Conservation (phyloP, 2,888 invertebrate genomes). For the Tenodera sinensis region DNA sequence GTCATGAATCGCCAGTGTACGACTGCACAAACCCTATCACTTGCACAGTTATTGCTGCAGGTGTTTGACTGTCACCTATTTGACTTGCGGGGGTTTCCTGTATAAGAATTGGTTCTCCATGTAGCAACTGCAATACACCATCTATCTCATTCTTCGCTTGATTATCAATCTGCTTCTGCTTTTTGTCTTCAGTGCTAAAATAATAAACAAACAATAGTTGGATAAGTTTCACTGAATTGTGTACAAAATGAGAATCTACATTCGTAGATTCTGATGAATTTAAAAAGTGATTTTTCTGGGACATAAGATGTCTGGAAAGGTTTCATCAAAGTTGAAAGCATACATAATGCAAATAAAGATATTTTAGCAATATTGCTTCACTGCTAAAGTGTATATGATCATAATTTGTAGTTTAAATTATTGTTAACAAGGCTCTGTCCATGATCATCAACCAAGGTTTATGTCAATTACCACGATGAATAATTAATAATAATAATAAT, state of each 20-base stretch:
- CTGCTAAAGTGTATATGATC: too few species aligned
- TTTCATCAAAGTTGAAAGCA: too few species aligned
- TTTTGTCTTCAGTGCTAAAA: neutral
- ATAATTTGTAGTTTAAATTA: too few species aligned
- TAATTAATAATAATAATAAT: too few species aligned
- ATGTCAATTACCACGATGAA: too few species aligned
- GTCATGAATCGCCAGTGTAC: neutral
- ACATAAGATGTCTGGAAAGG: neutral
- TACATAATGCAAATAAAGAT: too few species aligned
- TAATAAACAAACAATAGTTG: neutral
- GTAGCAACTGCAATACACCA: neutral
- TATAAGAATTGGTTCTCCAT: slow-evolving; percentile 2
- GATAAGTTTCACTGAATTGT: neutral
- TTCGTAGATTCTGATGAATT: neutral
- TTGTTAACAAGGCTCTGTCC: too few species aligned
- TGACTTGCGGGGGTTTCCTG: neutral
- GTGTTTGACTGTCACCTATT: neutral
- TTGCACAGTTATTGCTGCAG: slow-evolving; percentile 6
- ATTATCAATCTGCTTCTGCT: neutral
- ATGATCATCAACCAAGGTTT: too few species aligned
- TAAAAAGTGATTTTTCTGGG: too few species aligned
- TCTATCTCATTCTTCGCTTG: neutral
- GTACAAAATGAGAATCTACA: too few species aligned
- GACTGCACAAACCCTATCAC: neutral
- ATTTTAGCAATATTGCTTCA: too few species aligned